Evolutionary conservation across 1,140 invertebrate genomes (phyloP), one percentile per base, ranked within the genome.

Genomic region (Philotrypesis tridentata): DNA sequence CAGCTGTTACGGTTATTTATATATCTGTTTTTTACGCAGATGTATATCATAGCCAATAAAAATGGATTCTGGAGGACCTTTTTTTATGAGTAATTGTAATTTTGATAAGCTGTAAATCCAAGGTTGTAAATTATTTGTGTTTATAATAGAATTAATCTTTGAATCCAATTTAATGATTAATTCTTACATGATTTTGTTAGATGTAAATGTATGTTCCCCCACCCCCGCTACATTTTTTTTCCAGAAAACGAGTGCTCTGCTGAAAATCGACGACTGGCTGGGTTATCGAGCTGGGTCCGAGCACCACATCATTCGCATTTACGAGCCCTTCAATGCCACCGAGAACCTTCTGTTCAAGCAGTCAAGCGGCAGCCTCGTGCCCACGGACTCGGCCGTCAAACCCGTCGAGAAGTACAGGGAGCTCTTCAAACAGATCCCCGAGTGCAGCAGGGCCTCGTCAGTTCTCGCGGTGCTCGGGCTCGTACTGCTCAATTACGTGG

Each of bases 321-420:
- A 92, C 74, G 89, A 90, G 31, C 83, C 79, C 40, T 94, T 94
- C 85, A 92, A 93, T 60, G 88, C 89, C 0, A 88, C 85, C 0
- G 87, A 80, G 8, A 89, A 94, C 85, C 87, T 95, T 8, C 85
- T 95, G 0, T 95, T 95, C 85, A 93, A 93, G 85, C 89, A 94
- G 82, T 92, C 93, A 0, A 93, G 93, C 0, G 88, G 92, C 4
- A 92, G 92, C 61, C 86, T 94, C 0, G 88, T 91, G 0, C 89
- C 91, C 23, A 89, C 90, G 3, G 87, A 89, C 0, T 85, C 83
- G 12, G 48, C 84, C 0, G 82, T 85, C 0, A 79, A 71, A 25
- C 80, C 86, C 7, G 87, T 92, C 7, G 29, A 85, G 12, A 88
- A 86, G 31, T 92, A 91, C 76, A 87, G 87, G 82, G 85, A 88